Evolutionary conservation across 2,888 invertebrate species (phyloP).

Genomic region (Isotomurus palustris): DNA sequence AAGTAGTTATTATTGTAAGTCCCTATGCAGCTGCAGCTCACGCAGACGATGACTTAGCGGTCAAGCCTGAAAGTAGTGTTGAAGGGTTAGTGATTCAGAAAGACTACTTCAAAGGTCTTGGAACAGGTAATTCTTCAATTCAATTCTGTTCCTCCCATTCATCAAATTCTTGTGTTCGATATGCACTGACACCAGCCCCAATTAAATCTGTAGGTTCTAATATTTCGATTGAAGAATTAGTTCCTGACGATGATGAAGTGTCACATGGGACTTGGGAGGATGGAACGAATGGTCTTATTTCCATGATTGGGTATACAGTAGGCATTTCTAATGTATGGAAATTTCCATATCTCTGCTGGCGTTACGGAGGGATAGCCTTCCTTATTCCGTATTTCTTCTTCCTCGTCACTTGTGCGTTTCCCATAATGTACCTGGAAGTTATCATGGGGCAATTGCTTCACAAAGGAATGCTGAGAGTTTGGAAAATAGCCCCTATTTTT

Average conservation of each 20-base stretch:
- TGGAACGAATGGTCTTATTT: not conserved
- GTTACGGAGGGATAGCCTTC: slow-evolving; percentile 1
- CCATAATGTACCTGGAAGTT: not conserved
- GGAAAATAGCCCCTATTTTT: slow-evolving; percentile 1
- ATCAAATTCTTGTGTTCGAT: too few relatives aligned
- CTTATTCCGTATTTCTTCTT: slow-evolving; percentile 2
- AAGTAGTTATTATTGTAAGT: too few relatives aligned
- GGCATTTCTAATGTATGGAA: slow-evolving; percentile 1
- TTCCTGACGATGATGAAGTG: not conserved
- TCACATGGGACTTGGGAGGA: not conserved
- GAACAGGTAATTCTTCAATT: too few relatives aligned
- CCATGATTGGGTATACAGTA: slow-evolving; percentile 5
- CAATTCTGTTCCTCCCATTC: too few relatives aligned
- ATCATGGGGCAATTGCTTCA: slow-evolving; percentile 1
- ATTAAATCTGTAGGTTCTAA: too few relatives aligned
- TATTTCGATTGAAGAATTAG: too few relatives aligned
- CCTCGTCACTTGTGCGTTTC: not conserved
- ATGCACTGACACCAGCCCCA: too few relatives aligned
- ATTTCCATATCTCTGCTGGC: slow-evolving; percentile 8
- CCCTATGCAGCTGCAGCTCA: too few relatives aligned
- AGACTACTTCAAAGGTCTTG: too few relatives aligned
- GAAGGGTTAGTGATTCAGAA: too few relatives aligned
- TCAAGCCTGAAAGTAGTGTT: too few relatives aligned
- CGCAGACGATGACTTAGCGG: too few relatives aligned
- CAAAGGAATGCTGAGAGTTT: not conserved